A percentile compares a stretch with the other conserved stretches of the same genome.
Conservation (phyloP, 2,888 invertebrate genomes). For the Apodemia zela region DNA sequence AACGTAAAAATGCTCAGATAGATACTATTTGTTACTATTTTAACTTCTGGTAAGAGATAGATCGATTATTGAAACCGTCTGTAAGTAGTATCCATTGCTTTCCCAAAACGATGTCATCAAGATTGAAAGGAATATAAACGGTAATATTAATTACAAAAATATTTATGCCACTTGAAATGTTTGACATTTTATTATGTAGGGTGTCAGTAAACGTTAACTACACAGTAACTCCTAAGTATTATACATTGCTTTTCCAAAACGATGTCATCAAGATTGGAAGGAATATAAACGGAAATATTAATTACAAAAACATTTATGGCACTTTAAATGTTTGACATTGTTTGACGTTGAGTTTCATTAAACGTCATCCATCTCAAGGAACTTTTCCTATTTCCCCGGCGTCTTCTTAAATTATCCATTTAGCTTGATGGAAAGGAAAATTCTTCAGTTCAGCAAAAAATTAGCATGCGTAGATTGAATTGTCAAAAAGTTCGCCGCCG, state of each 20-base stretch:
- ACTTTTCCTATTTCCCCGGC: slow-evolving; percentile 22
- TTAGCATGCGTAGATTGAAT: slow-evolving; percentile 48
- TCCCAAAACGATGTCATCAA: neutral
- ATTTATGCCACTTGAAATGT: too few relatives aligned
- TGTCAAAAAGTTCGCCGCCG: slow-evolving; percentile 39
- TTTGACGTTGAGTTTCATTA: slow-evolving; percentile 9
- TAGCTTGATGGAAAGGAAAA: slow-evolving; percentile 28
- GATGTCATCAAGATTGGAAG: neutral
- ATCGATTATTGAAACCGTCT: too few relatives aligned
- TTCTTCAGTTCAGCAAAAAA: slow-evolving; percentile 31
- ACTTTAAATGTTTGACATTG: slow-evolving; percentile 4
- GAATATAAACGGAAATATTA: neutral
- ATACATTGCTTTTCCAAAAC: too few relatives aligned
- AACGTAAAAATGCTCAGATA: too few relatives aligned
- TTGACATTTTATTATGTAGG: too few relatives aligned
- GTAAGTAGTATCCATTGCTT: too few relatives aligned
- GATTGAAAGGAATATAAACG: neutral
- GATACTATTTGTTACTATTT: too few relatives aligned
- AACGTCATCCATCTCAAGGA: slow-evolving; percentile 4
- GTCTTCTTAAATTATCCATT: slow-evolving; percentile 27
- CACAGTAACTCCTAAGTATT: too few relatives aligned
- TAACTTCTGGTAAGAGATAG: too few relatives aligned
- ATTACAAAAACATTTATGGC: slow-evolving; percentile 2
- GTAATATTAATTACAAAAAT: neutral
- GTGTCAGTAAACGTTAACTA: too few relatives aligned